Percentiles rank a stretch among this genome's conserved stretches.
These are phyloP conservation scores for Polylopha cassiicola DNA, from an alignment of 2,888 invertebrate genomes.

Conservation along the genomic window DNA sequence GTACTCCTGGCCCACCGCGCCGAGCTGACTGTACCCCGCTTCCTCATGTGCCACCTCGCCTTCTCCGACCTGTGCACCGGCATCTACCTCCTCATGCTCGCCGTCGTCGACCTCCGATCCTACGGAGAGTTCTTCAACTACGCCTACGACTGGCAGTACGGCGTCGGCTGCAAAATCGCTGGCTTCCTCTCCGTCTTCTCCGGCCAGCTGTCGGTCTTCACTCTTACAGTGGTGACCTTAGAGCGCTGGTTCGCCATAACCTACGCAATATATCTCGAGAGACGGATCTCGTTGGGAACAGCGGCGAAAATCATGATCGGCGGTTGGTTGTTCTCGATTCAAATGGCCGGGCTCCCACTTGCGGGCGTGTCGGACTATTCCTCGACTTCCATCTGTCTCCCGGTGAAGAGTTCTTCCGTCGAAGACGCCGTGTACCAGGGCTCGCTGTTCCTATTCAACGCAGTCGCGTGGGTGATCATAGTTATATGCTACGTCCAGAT, in stretches of 20 bases:
- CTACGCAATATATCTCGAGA: slow-evolving; percentile 88
- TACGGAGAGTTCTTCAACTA: slow-evolving; percentile 92
- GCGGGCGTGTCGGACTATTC: slow-evolving; percentile 92
- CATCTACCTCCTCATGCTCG: slow-evolving; percentile 88
- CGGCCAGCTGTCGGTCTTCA: slow-evolving; percentile 91
- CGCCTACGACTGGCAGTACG: slow-evolving; percentile 92
- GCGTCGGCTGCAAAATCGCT: slow-evolving; percentile 88
- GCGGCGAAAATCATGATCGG: slow-evolving; percentile 86
- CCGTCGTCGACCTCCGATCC: slow-evolving; percentile 89
- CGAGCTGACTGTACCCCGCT: slow-evolving; percentile 63
- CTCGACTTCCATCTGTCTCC: slow-evolving; percentile 90
- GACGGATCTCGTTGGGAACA: slow-evolving; percentile 83
- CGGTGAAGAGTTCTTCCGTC: slow-evolving; percentile 85
- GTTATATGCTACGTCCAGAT: slow-evolving; percentile 91
- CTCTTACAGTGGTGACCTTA: slow-evolving; percentile 89
- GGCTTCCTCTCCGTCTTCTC: slow-evolving; percentile 93
- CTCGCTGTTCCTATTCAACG: slow-evolving; percentile 84
- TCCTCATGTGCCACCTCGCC: slow-evolving; percentile 83
- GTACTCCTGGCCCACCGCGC: slow-evolving; percentile 82
- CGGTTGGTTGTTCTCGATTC: slow-evolving; percentile 87
- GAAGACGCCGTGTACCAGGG: slow-evolving; percentile 86
- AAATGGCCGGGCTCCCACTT: slow-evolving; percentile 88
- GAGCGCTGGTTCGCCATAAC: slow-evolving; percentile 92
- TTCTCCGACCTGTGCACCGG: slow-evolving; percentile 94
- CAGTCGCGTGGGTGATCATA: slow-evolving; percentile 88